Conservation (phyloP, 2,797 vertebrate genomes). For the Cuculus canorus region DNA sequence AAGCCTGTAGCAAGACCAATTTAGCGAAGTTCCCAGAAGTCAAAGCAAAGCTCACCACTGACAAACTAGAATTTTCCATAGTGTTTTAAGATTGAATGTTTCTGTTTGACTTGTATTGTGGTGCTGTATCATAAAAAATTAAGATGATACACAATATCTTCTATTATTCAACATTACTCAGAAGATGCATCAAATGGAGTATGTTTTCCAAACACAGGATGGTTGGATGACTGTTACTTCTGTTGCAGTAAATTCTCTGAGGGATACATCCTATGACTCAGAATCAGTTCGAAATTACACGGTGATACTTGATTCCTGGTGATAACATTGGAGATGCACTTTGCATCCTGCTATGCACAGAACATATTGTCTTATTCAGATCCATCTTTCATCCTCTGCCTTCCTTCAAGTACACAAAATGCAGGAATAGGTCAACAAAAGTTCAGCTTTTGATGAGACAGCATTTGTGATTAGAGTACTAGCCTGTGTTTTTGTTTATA, state of each 20-base stretch:
- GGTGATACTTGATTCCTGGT: background rate
- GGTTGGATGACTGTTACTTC: background rate
- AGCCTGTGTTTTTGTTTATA: background rate
- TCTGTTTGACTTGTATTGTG: background rate
- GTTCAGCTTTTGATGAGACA: background rate
- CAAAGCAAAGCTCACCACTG: background rate
- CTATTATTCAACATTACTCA: slow-evolving; percentile 44
- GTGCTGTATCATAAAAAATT: background rate
- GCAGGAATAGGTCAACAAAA: background rate
- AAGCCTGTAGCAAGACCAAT: background rate
- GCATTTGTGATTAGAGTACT: background rate
- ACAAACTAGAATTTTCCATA: background rate
- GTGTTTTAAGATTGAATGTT: background rate
- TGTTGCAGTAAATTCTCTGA: background rate
- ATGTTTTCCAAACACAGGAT: slow-evolving; percentile 9
- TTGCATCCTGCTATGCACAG: background rate
- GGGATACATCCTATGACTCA: background rate
- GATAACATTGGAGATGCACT: background rate
- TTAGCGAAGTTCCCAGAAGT: background rate
- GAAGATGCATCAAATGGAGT: slow-evolving; percentile 6
- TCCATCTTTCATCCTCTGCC: background rate
- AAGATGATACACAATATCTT: background rate
- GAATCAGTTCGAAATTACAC: slow-evolving; percentile 19
- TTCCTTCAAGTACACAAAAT: background rate
- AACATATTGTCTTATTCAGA: background rate